phyloP scores from a whole-genome alignment of 2,888 invertebrate species.

The Lacanobia wlatinum region DNA sequence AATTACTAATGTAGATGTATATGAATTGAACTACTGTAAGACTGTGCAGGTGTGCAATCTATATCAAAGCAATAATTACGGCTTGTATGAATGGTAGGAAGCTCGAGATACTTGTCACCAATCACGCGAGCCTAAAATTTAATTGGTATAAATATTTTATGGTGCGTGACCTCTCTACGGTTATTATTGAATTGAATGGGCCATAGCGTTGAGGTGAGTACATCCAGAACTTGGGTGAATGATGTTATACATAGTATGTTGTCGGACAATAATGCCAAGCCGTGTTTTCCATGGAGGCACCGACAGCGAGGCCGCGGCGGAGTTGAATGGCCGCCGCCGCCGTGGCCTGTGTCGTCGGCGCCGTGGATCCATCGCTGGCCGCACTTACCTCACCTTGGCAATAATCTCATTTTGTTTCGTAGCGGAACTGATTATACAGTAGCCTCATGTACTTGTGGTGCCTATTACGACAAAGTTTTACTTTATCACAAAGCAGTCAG shows the following conservation, averaged over 20 bases:
- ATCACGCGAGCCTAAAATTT: conserved; percentile 12
- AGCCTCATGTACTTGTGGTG: conserved; percentile 67
- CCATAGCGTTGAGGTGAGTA: conserved; percentile 21
- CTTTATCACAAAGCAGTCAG: conserved; percentile 24
- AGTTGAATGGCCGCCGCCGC: conserved; percentile 88
- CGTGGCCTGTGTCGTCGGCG: conserved; percentile 75
- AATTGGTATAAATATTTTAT: conserved; percentile 51
- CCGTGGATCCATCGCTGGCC: conserved; percentile 80
- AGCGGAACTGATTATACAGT: conserved; percentile 80
- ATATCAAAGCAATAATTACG: conserved; percentile 20
- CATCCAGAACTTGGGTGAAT: conserved; percentile 6
- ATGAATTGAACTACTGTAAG: conserved; percentile 19
- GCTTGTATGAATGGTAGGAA: conserved; percentile 30
- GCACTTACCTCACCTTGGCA: conserved; percentile 86
- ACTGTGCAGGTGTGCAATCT: conserved; percentile 22
- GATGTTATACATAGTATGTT: conserved; percentile 35
- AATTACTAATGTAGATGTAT: conserved; percentile 45
- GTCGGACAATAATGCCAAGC: conserved; percentile 47
- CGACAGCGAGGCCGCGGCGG: conserved; percentile 77
- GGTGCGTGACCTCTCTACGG: conserved; percentile 52
- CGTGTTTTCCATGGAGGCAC: conserved; percentile 65
- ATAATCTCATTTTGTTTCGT: conserved; percentile 84
- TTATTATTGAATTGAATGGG: conserved; percentile 38
- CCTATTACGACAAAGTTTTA: conserved; percentile 47
- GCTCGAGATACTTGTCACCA: conserved; percentile 5